These are phyloP conservation scores for Beris chalybata DNA, from an alignment of 2,888 invertebrate genomes.

Conservation along the genomic window DNA sequence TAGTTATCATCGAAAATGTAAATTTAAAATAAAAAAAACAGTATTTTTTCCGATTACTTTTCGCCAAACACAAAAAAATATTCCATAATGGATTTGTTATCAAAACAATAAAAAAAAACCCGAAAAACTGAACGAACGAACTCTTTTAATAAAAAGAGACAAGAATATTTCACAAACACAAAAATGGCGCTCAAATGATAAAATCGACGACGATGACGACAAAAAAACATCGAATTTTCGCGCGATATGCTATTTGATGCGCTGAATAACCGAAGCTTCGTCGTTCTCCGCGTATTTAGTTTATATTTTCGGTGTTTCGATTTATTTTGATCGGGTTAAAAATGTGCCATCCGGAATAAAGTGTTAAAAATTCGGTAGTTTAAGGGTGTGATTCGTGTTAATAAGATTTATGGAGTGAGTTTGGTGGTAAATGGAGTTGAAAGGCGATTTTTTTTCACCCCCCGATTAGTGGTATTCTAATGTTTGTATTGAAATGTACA, in stretches of 20 bases:
- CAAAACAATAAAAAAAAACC: constrained; percentile 19
- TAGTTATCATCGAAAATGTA: too few species aligned
- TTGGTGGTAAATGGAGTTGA: neutral
- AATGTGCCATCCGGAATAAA: too few species aligned
- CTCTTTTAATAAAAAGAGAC: neutral
- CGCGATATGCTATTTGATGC: constrained; percentile 15
- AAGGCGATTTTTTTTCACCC: too few species aligned
- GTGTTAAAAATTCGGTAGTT: too few species aligned
- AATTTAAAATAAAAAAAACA: neutral
- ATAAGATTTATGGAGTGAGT: neutral
- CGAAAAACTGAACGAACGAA: too few species aligned
- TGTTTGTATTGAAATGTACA: constrained; percentile 15
- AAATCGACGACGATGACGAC: neutral
- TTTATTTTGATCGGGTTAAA: too few species aligned
- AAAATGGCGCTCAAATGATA: constrained; percentile 36
- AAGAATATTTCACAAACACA: constrained; percentile 39
- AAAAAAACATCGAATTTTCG: constrained; percentile 24
- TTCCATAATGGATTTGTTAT: constrained; percentile 14
- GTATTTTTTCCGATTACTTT: neutral
- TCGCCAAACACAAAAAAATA: neutral
- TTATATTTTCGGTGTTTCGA: too few species aligned
- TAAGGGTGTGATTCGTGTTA: too few species aligned
- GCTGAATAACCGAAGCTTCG: constrained; percentile 18
- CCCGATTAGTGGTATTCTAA: constrained; percentile 23
- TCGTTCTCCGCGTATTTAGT: too few species aligned